phyloP scores from a whole-genome alignment of 53 echinoderm and acorn worm species.

The Glandiceps talaboti region DNA sequence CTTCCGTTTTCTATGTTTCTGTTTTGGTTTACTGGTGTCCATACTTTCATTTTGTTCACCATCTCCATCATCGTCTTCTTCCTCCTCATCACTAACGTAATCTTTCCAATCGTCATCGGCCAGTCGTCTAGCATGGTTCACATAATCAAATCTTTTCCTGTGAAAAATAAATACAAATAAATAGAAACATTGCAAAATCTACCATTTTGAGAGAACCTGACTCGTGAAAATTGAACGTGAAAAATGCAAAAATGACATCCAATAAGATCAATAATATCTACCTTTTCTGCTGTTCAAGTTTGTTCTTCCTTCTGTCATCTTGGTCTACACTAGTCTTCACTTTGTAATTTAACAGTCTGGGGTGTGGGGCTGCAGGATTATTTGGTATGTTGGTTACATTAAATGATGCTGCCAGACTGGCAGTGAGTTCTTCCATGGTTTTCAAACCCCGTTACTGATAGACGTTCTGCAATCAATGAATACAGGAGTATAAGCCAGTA shows the following conservation, averaged over 20 bases:
- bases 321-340: slow-evolving; percentile 17
- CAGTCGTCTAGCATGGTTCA: slow-evolving; percentile 39
- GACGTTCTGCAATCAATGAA: too few relatives aligned
- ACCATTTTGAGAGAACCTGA: too few relatives aligned
- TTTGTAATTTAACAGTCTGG: slow-evolving; percentile 35
- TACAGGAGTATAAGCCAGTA: too few relatives aligned
- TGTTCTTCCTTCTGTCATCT: slow-evolving; percentile 23
- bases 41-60: slow-evolving; percentile 15
- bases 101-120: slow-evolving; percentile 45
- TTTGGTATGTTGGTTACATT: slow-evolving; percentile 20
- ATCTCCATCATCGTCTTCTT: slow-evolving; percentile 27
- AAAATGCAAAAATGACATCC: neutral
- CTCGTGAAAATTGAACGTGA: neutral
- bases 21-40: neutral
- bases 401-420: slow-evolving; percentile 29
- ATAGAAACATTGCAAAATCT: too few relatives aligned
- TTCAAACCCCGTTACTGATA: too few relatives aligned
- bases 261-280: slow-evolving; percentile 3
- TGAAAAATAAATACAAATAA: too few relatives aligned
- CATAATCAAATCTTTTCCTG: slow-evolving; percentile 36
- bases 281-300: slow-evolving; percentile 40
- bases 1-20: slow-evolving; percentile 15
- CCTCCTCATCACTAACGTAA: neutral
- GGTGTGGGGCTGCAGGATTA: slow-evolving; percentile 32
- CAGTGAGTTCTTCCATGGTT: slow-evolving; percentile 30